phyloP scores from a whole-genome alignment of 2,888 invertebrate species.

The Rosalia funebris region DNA sequence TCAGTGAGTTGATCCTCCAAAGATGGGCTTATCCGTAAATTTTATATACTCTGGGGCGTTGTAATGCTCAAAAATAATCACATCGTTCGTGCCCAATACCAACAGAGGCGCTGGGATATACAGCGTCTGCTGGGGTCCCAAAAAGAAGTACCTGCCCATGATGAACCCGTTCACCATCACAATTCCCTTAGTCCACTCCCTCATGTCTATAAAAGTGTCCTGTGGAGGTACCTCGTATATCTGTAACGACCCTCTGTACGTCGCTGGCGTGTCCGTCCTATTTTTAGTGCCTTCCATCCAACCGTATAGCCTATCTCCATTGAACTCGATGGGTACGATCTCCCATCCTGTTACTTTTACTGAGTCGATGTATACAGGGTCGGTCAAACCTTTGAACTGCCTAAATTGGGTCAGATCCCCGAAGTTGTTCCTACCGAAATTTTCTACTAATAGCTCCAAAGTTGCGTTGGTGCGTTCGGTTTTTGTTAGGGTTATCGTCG shows the following conservation, averaged over 20 bases:
- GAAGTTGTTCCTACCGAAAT: constrained; percentile 76
- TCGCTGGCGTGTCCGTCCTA: constrained; percentile 64
- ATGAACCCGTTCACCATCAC: constrained; percentile 86
- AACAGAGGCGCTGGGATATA: constrained; percentile 83
- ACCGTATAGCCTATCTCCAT: constrained; percentile 50
- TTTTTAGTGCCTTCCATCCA: constrained; percentile 48
- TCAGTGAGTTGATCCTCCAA: not conserved
- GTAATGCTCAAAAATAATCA: constrained; percentile 60
- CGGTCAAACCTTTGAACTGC: constrained; percentile 60
- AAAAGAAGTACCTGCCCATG: constrained; percentile 80
- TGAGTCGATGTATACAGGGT: constrained; percentile 62
- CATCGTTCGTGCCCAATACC: constrained; percentile 63
- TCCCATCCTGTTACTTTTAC: constrained; percentile 59
- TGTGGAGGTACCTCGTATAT: constrained; percentile 63
- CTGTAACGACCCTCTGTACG: constrained; percentile 67
- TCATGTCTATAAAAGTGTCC: constrained; percentile 82
- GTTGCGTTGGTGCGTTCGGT: constrained; percentile 45
- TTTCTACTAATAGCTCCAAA: constrained; percentile 70
- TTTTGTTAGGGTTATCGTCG: constrained; percentile 49
- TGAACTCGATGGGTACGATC: constrained; percentile 65
- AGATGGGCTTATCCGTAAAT: constrained; percentile 37
- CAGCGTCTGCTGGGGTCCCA: constrained; percentile 84
- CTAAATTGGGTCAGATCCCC: constrained; percentile 46
- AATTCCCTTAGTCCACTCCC: constrained; percentile 86
- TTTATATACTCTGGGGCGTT: constrained; percentile 37